phyloP scores from a whole-genome alignment of 2,888 invertebrate genomes.

The Leptinotarsa juncta region DNA sequence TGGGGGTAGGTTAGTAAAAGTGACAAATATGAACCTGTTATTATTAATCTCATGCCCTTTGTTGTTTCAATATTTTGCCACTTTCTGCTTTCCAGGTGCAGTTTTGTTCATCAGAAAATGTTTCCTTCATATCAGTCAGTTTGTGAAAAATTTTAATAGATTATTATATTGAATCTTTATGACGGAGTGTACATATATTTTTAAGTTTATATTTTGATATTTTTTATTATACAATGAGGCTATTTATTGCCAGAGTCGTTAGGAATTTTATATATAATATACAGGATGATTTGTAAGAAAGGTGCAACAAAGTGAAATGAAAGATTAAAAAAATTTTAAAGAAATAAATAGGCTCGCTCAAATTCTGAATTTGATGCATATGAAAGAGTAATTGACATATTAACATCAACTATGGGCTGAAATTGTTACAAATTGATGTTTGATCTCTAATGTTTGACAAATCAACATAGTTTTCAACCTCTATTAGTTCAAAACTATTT shows the following conservation, averaged over 20 bases:
- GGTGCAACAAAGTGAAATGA: neutral
- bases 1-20: no score
- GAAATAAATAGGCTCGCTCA: neutral
- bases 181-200: slow-evolving; percentile 55
- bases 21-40: no score
- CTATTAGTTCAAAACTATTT: no score
- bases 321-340: neutral
- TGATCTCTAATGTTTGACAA: no score
- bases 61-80: neutral
- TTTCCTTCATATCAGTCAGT: slow-evolving; percentile 23
- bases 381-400: no score
- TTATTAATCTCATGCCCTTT: no score
- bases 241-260: slow-evolving; percentile 45
- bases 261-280: slow-evolving; percentile 38
- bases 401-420: no score
- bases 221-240: slow-evolving; percentile 53
- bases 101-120: slow-evolving; percentile 1
- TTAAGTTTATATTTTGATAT: slow-evolving; percentile 60
- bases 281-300: slow-evolving; percentile 16
- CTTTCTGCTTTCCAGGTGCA: neutral
- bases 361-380: no score
- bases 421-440: no score
- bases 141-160: slow-evolving; percentile 32
- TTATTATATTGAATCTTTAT: slow-evolving; percentile 36
- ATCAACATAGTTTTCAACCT: no score